Evolutionary conservation across 2,113 vertebrate species (phyloP), one percentile per base, ranked within the genome.

Genomic region (Syrmaticus mikado): DNA sequence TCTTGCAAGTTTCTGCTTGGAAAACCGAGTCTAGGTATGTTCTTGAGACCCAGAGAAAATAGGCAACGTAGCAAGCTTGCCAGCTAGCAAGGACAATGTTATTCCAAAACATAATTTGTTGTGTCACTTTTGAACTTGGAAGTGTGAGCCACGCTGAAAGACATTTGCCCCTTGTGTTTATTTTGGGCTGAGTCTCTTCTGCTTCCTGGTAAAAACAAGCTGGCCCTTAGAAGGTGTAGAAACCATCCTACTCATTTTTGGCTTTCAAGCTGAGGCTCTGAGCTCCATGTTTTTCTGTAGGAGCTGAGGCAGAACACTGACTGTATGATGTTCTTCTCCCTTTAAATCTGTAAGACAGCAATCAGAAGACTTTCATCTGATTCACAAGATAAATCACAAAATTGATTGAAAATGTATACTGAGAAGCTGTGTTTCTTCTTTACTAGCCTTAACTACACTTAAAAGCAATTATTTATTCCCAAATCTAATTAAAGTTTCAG

Each of bases 381-480:
- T 77, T 67, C 85, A 45, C 34, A 77, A 45, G 15, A 25, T 71
- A 68, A 86, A 19, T 48, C n/a, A 36, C 0, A 9, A 68, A 93
- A 62, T 27, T 66, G 36, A 68, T 75, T n/a, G 50, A 58, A 91
- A 81, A 57, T 46, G 11, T 0, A 2, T 43, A 40, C 27, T 45
- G 66, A 87, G 22, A 27, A 41, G 32, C 48, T 50, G 4, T 22
- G 64, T 81, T 73, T 48, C 36, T 80, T 28, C 32, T 77, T 67
- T 79, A 82, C 34, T 70, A 93, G 38, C 58, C 25, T 45, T 66
- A 93, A 43, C 28, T 89, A 4, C 40, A 34, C 46, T 87, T 79
- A 30, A 85, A 92, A 90, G 70, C 43, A 78, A 21, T 66, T 65
- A 43, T 83, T 94, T 89, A 55, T 84, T 94, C 58, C 43, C 38